Percentiles rank a stretch among this genome's conserved stretches.
Evolutionary conservation across 2,113 vertebrate genomes (phyloP).

Genomic region (Progne subis): DNA sequence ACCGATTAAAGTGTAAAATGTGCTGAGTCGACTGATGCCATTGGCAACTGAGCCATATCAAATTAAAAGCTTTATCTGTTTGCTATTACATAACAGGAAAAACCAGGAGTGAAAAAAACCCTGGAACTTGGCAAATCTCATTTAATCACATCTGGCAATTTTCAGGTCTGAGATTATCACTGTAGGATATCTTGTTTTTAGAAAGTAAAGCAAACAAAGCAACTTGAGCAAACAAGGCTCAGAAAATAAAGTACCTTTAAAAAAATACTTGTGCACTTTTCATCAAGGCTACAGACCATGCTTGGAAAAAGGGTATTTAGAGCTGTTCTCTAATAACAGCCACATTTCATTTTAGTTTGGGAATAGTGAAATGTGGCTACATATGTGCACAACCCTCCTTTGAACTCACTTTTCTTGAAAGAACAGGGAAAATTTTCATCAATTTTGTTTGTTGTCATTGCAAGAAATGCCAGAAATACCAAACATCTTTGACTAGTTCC

Average conservation of each 20-base stretch:
- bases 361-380: background rate
- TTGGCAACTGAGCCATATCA: constrained; percentile 42
- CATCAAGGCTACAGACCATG: background rate
- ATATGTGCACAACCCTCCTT: background rate
- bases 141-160: constrained; percentile 66
- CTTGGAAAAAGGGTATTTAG: background rate
- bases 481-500: background rate
- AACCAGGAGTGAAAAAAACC: constrained; percentile 43
- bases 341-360: background rate
- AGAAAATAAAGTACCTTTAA: constrained; percentile 12
- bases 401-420: background rate
- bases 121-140: constrained; percentile 57
- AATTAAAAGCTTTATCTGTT: constrained; percentile 65
- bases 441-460: background rate
- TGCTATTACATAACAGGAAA: constrained; percentile 59
- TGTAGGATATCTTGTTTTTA: constrained; percentile 5
- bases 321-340: background rate
- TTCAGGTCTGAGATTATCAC: constrained; percentile 55
- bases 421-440: background rate
- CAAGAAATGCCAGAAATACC: background rate
- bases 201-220: constrained; percentile 53
- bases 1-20: background rate
- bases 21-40: constrained; percentile 30
- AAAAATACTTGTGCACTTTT: background rate
- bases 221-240: constrained; percentile 22